These are phyloP conservation scores for Thamnophis elegans DNA, from an alignment of 2,797 vertebrate species.

Conservation along the genomic window DNA sequence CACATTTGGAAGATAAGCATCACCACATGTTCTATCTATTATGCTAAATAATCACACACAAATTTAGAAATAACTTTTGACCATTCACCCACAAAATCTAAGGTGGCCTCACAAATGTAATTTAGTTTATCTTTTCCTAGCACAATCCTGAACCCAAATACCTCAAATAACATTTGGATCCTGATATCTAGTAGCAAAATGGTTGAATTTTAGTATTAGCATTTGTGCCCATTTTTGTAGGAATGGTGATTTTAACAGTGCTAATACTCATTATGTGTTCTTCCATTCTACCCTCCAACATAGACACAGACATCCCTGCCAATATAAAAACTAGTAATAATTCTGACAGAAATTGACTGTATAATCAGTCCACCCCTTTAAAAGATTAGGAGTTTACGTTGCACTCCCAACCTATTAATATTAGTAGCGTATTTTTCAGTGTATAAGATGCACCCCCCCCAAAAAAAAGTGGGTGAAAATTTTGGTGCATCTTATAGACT, in stretches of 20 bases:
- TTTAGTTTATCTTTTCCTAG: background rate
- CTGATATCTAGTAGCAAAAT: background rate
- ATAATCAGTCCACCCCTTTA: too few species aligned
- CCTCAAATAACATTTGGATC: background rate
- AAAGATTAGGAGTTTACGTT: background rate
- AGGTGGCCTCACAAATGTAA: background rate
- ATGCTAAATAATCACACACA: background rate
- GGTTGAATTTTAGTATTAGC: background rate
- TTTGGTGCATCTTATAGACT: too few species aligned
- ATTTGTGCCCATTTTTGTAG: background rate
- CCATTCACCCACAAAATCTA: background rate
- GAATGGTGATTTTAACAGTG: background rate
- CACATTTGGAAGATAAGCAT: background rate
- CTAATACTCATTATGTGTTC: background rate
- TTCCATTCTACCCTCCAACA: background rate
- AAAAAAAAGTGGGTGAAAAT: too few species aligned
- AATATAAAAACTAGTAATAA: background rate
- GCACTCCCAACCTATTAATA: background rate
- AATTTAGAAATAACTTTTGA: background rate
- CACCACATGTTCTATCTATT: background rate
- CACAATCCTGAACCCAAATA: background rate
- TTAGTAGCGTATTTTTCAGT: background rate
- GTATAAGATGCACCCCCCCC: too few species aligned
- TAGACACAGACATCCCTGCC: background rate
- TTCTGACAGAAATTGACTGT: background rate